These are phyloP conservation scores for Orussus abietinus DNA, from an alignment of 1,140 invertebrate genomes.

Conservation along the genomic window DNA sequence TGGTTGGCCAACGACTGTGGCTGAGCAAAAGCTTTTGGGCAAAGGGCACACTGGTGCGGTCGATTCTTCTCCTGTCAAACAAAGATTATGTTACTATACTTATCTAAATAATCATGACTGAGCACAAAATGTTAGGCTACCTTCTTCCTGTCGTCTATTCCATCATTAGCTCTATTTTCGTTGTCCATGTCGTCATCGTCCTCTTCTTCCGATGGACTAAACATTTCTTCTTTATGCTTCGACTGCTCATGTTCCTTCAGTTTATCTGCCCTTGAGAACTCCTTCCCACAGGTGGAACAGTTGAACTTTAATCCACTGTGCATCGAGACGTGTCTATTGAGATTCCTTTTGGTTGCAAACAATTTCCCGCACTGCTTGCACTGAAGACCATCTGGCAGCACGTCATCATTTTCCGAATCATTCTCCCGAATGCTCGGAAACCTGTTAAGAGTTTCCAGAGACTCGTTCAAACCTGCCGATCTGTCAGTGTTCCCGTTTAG, in stretches of 20 bases:
- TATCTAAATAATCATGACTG: not conserved
- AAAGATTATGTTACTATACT: slow-evolving; percentile 3
- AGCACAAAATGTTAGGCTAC: too few relatives aligned
- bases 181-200: slow-evolving; percentile 30
- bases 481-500: slow-evolving; percentile 5
- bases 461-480: slow-evolving; percentile 7
- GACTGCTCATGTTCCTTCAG: slow-evolving; percentile 43
- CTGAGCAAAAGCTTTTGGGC: slow-evolving; percentile 43
- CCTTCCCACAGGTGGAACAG: slow-evolving; percentile 38
- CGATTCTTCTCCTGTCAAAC: slow-evolving; percentile 36
- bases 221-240: slow-evolving; percentile 39
- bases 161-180: slow-evolving; percentile 27
- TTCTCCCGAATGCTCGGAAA: slow-evolving; percentile 12
- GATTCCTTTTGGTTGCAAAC: slow-evolving; percentile 40
- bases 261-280: slow-evolving; percentile 42
- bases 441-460: not conserved
- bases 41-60: slow-evolving; percentile 39
- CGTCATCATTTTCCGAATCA: slow-evolving; percentile 20
- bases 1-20: slow-evolving; percentile 40
- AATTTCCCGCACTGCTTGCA: slow-evolving; percentile 44
- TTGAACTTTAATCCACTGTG: slow-evolving; percentile 41
- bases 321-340: slow-evolving; percentile 41
- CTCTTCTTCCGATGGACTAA: slow-evolving; percentile 26
- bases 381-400: slow-evolving; percentile 31
- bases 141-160: slow-evolving; percentile 25